A percentile compares a stretch with the other conserved stretches of the same genome.
These are phyloP conservation scores for Amphipyra tragopoginis DNA, from an alignment of 2,888 invertebrate species.

Conservation along the genomic window DNA sequence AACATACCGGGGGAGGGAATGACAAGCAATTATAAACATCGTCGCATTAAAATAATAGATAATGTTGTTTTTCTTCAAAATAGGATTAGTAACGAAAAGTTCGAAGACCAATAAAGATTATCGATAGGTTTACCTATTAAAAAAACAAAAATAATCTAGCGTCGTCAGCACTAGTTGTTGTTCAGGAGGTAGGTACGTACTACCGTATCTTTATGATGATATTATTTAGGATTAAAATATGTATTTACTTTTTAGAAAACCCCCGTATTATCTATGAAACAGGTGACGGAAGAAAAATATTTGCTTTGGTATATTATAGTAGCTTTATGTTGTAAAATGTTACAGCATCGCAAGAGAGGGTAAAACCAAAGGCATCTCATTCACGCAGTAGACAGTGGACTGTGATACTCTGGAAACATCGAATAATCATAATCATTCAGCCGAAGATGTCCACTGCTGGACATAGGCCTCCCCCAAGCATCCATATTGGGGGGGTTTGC, in stretches of 20 bases:
- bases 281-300: conserved; percentile 29
- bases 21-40: neutral
- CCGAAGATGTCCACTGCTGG: too few species aligned
- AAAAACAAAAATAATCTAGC: conserved; percentile 6
- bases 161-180: neutral
- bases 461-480: too few species aligned
- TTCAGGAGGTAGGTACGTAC: conserved; percentile 6
- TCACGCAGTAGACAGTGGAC: too few species aligned
- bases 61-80: neutral
- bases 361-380: conserved; percentile 17
- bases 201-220: conserved; percentile 43
- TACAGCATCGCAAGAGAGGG: neutral
- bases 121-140: conserved; percentile 5
- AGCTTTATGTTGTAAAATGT: conserved; percentile 27
- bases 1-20: neutral
- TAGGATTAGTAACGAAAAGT: neutral
- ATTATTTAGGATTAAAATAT: conserved; percentile 23
- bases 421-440: too few species aligned
- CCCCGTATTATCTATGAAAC: conserved; percentile 10
- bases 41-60: neutral
- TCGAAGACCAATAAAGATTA: conserved; percentile 24
- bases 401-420: too few species aligned
- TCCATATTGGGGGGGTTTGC: too few species aligned
- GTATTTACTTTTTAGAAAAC: conserved; percentile 1
- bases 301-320: conserved; percentile 27